Base-by-base conservation (phyloP, 2,113 vertebrate species). In the Plecotus auritus region DNA sequence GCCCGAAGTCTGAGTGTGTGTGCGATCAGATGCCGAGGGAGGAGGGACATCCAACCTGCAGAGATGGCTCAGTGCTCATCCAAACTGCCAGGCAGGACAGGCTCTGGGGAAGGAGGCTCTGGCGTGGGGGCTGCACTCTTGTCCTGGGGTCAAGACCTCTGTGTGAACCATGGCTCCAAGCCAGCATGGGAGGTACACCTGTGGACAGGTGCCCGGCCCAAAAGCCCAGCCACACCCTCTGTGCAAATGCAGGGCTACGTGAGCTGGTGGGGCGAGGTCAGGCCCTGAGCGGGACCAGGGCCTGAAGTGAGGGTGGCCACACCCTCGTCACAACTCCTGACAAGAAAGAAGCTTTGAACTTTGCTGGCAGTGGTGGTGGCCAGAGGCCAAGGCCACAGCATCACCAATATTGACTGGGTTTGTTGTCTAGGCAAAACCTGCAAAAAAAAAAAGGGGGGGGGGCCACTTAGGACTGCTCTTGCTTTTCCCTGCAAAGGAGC, bases 271-370 rank as follows among this genome's bases (percentile, higher is more conserved):
- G 61, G 94, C 51, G 66, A 78, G 69, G 64, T 51, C 61, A 30
- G n/a, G 56, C 69, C 66, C 37, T 26, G 20, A 5, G 70, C 1
- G 0, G 26, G 78, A 72, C 45, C 35, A 13, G 51, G 74, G 54
- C 61, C 94, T n/a, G 22, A 73, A n/a, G n/a, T 9, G 86, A 91
- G 51, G 56, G 83, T 0, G 56, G 70, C 73, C 54, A 66, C 73
- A 13, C 91, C 77, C 59, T 54, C 9, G 8, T 49, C 61, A 61
- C 35, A 32, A 42, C 54, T 91, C 94, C 49, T 9, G 10, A 93
- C 88, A 95, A 92, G 72, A 88, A 93, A 90, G 66, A 77, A 56
- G 85, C 95, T 97, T 97, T 97, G 96, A 97, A 97, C 91, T 94
- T 78, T 10, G 40, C 37, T 83, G 69, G 76, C 37, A 90, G 87